These are phyloP conservation scores for Gymnogyps californianus DNA, from an alignment of 2,113 vertebrate species.

Conservation along the genomic window DNA sequence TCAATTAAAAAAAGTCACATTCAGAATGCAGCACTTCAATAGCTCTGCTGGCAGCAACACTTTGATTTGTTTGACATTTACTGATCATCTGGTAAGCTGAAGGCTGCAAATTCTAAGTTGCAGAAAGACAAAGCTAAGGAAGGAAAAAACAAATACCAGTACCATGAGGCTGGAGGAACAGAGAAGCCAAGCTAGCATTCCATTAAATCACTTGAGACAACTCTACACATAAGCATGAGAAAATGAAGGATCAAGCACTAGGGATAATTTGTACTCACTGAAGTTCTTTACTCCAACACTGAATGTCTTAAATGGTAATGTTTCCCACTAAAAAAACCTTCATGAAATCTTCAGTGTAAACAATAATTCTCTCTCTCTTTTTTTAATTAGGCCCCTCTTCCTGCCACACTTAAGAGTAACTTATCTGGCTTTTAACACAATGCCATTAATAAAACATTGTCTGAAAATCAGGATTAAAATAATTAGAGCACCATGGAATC, in stretches of 20 bases:
- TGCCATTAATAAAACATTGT: conserved; percentile 40
- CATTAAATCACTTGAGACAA: not conserved
- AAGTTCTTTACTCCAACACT: not conserved
- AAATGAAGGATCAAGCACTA: not conserved
- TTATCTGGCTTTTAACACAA: conserved; percentile 41
- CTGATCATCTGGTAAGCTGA: not conserved
- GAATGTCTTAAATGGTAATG: not conserved
- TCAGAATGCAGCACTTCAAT: not conserved
- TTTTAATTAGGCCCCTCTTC: conserved; percentile 11
- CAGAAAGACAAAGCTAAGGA: not conserved
- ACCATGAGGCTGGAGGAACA: not conserved
- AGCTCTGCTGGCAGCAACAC: conserved; percentile 26
- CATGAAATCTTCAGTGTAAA: not conserved
- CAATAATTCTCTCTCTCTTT: not conserved
- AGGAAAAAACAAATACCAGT: not conserved
- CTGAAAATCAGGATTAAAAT: conserved; percentile 46
- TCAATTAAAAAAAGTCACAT: not conserved
- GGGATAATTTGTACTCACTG: not conserved
- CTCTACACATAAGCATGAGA: not conserved
- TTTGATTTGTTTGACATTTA: conserved; percentile 58
- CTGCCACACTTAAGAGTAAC: conserved; percentile 12
- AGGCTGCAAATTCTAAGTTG: not conserved
- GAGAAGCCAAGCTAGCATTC: not conserved
- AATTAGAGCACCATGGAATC: conserved; percentile 41
- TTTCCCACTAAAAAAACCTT: not conserved